These are phyloP conservation scores for Eubucco bourcierii DNA, from an alignment of 2,113 vertebrate genomes.

Conservation along the genomic window DNA sequence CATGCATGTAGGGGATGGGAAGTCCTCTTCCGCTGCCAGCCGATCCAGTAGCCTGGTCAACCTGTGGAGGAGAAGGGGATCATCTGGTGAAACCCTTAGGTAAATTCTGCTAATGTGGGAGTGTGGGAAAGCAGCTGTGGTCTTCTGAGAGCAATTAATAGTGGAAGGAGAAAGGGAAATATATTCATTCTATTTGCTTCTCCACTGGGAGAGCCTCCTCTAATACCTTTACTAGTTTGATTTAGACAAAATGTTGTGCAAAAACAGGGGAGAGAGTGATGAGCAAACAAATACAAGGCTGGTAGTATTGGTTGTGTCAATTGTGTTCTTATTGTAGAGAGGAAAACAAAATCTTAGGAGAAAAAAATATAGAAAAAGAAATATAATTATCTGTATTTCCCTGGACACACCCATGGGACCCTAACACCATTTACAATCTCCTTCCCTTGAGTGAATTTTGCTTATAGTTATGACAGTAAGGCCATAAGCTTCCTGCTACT, in stretches of 20 bases:
- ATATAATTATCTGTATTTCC: background rate
- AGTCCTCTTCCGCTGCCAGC: constrained; percentile 92
- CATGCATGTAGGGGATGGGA: constrained; percentile 97
- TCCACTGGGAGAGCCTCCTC: background rate
- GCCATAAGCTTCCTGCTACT: background rate
- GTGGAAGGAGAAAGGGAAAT: background rate
- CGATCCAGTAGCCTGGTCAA: constrained; percentile 95
- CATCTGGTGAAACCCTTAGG: constrained; percentile 96
- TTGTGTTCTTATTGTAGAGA: background rate
- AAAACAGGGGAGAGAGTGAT: background rate
- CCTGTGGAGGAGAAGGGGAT: constrained; percentile 94
- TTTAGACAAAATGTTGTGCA: background rate
- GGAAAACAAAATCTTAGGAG: background rate
- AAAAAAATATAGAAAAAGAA: background rate
- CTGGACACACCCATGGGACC: background rate
- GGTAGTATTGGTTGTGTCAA: background rate
- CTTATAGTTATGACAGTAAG: background rate
- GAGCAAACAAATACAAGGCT: background rate
- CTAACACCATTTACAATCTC: background rate
- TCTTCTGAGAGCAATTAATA: background rate
- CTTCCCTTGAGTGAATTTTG: background rate
- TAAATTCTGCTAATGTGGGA: constrained; percentile 61
- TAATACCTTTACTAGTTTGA: background rate
- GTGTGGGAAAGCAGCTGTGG: background rate
- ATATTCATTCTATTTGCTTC: background rate